Percentiles rank a stretch among this genome's conserved stretches.
Conservation (phyloP, 2,113 vertebrate genomes). For the Atractosteus spatula region DNA sequence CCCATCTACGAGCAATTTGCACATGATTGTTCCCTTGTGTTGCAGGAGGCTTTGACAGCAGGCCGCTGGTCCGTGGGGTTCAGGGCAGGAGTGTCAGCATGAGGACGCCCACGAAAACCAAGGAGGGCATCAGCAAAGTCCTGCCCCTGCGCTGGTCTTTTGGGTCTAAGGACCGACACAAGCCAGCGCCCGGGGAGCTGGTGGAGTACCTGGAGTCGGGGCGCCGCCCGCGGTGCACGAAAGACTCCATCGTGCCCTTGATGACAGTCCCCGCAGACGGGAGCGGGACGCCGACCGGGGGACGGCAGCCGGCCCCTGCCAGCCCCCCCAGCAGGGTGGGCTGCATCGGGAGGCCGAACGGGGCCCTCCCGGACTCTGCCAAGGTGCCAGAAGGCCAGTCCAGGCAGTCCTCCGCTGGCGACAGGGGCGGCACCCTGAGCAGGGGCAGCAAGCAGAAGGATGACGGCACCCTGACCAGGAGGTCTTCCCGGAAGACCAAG, state of each 20-base stretch:
- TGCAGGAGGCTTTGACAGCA: slow-evolving; percentile 64
- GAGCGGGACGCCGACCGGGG: background rate
- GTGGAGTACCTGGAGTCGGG: slow-evolving; percentile 86
- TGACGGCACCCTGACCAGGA: slow-evolving; percentile 52
- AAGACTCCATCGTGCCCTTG: slow-evolving; percentile 71
- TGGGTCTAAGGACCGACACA: slow-evolving; percentile 59
- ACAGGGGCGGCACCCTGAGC: slow-evolving; percentile 43
- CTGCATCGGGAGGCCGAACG: slow-evolving; percentile 15
- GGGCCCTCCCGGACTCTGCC: slow-evolving; percentile 26
- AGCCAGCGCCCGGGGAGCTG: slow-evolving; percentile 62
- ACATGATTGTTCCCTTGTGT: too few relatives aligned
- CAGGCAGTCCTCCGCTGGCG: slow-evolving; percentile 25
- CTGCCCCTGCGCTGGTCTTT: slow-evolving; percentile 76
- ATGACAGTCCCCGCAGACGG: slow-evolving; percentile 46
- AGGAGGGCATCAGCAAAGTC: slow-evolving; percentile 61
- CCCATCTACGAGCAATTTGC: too few relatives aligned
- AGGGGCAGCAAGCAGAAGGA: slow-evolving; percentile 50
- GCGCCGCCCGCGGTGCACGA: slow-evolving; percentile 75
- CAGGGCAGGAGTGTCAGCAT: slow-evolving; percentile 75
- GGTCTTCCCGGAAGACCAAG: slow-evolving; percentile 55
- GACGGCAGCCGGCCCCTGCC: background rate
- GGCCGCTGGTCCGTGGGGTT: slow-evolving; percentile 60
- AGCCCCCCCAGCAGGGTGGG: slow-evolving; percentile 35
- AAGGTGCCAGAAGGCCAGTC: slow-evolving; percentile 42
- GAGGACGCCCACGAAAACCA: slow-evolving; percentile 61